phyloP scores from a whole-genome alignment of 1,140 invertebrate genomes.

The Drosophila trapezifrons region DNA sequence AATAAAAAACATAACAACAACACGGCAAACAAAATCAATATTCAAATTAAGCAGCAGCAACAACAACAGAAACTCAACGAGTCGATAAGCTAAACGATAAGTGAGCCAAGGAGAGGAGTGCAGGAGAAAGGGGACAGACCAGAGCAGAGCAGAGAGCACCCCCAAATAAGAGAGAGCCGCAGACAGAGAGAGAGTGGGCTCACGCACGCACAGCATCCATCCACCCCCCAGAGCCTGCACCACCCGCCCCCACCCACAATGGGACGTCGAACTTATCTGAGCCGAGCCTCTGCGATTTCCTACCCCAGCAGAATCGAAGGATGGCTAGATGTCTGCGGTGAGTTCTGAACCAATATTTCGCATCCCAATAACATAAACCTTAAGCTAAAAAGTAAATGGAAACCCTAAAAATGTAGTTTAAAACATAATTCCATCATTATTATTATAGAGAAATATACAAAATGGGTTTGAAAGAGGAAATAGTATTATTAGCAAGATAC shows the following conservation, averaged over 20 bases:
- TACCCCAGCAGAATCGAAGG: conserved; percentile 89
- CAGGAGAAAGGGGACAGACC: not conserved
- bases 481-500: too few relatives aligned
- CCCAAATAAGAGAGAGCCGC: not conserved
- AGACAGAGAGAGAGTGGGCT: conserved; percentile 11
- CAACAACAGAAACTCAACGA: conserved; percentile 51
- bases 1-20: conserved; percentile 66
- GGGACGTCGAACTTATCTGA: conserved; percentile 81
- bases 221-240: conserved; percentile 13
- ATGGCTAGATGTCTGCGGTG: conserved; percentile 89
- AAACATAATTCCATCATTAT: not conserved
- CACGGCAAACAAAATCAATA: conserved; percentile 65
- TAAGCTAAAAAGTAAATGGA: too few relatives aligned
- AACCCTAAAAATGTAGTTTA: not conserved
- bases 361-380: not conserved
- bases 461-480: not conserved
- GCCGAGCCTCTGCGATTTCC: conserved; percentile 81
- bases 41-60: conserved; percentile 68
- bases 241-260: conserved; percentile 38
- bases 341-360: conserved; percentile 70
- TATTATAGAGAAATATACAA: not conserved
- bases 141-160: conserved; percentile 11
- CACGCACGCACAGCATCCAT: conserved; percentile 56
- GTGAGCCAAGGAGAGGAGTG: conserved; percentile 11
- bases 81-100: conserved; percentile 74